Conservation (phyloP, 35 echinoderm and acorn worm species). For the Apostichopus parvimensis region DNA sequence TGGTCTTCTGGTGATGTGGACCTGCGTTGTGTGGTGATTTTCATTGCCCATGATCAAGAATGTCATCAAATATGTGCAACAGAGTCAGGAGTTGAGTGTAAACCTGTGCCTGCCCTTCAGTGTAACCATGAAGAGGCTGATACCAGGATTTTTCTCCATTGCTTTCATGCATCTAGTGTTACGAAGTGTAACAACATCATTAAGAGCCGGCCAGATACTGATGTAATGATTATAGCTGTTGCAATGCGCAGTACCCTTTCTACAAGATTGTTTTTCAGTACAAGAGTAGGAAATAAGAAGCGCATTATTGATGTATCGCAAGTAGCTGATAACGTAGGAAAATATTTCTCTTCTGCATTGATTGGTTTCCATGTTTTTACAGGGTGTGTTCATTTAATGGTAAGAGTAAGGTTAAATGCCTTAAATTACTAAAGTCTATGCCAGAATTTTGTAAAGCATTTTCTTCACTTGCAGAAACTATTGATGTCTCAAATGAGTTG, state of each 20-base stretch:
- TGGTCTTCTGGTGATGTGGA: not conserved
- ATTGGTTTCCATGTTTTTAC: constrained; percentile 56
- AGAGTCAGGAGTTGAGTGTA: no score
- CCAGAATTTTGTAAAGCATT: constrained; percentile 19
- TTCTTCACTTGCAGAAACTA: constrained; percentile 9
- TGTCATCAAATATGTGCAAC: constrained; percentile 29
- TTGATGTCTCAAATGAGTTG: constrained; percentile 36
- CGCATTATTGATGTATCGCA: constrained; percentile 1
- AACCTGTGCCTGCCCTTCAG: no score
- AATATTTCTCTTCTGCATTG: constrained; percentile 6
- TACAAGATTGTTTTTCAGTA: no score
- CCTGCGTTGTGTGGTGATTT: not conserved
- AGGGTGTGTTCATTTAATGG: constrained; percentile 54
- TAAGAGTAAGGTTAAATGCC: constrained; percentile 23
- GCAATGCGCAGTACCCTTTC: no score
- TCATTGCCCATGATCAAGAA: constrained; percentile 15
- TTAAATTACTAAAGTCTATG: not conserved
- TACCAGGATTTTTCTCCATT: no score
- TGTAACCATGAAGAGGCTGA: no score
- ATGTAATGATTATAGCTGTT: no score
- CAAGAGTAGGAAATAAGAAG: no score
- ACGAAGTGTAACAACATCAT: no score
- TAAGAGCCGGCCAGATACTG: no score
- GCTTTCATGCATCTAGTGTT: no score
- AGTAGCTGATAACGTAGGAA: constrained; percentile 6